Evolutionary conservation across 1,140 invertebrate species (phyloP), one percentile per base, ranked within the genome.

Genomic region (Doryteuthis pealeii): DNA sequence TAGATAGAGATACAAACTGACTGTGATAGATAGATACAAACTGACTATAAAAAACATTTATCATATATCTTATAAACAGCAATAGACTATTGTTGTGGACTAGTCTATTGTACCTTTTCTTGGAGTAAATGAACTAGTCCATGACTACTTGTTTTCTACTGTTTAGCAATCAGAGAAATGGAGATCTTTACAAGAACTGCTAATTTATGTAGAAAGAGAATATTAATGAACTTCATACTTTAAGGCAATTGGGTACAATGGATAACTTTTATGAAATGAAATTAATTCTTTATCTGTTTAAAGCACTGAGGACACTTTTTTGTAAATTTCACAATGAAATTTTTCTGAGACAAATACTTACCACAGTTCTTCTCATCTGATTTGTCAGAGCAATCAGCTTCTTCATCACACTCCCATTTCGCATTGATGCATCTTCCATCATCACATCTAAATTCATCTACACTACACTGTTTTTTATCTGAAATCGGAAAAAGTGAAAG

Each of bases 351-450:
- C 35, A 35, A 26, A 28, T 54, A 71, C 74, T 68, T 77, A 79
- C 78, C 32, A 45, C 78, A 80, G 26, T 71, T 30, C 0, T 62
- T 22, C 49, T 78, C 77, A 40, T 80, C 78, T 28, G 72, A 72
- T 14, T 67, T 66, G 15, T 77, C 78, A 2, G 15, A 66, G 70
- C 78, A 80, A 30, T 80, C 72, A 8, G 6, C 4, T 14, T 70
- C 67, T 26, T 76, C 78, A 30, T 80, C 76, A 75, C 78, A 80
- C 3, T 33, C 28, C 15, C 70, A 35, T 45, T 70, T 33, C 4
- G 15, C 31, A 14, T 31, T 18, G 62, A 76, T 72, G 73, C 73
- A 80, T 32, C 76, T 1, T 31, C 76, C 67, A 49, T 78, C 67
- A 2, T 49, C 58, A 73, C 76, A 75, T 12, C 75, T 28, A 49